Evolutionary conservation across 1,140 invertebrate species (phyloP).

Genomic region (Ptiloglossa arizonensis): DNA sequence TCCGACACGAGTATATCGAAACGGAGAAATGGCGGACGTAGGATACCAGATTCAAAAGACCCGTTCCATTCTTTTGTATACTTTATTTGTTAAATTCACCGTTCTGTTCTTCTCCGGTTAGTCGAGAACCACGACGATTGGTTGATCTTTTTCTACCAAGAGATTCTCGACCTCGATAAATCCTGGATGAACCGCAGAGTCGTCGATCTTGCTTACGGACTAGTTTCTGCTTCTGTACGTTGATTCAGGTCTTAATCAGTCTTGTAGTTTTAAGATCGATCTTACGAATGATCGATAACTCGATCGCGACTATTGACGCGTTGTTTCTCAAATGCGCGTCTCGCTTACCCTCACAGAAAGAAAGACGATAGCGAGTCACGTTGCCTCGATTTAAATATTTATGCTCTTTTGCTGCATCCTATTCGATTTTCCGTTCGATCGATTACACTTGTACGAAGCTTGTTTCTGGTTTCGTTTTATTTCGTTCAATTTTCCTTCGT

Average conservation of each 20-base stretch:
- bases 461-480: no score
- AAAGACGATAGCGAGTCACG: no score
- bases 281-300: constrained; percentile 27
- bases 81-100: constrained; percentile 63
- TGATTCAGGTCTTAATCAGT: constrained; percentile 14
- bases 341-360: no score
- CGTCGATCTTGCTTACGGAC: constrained; percentile 34
- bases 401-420: no score
- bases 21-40: constrained; percentile 20
- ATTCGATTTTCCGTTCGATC: no score
- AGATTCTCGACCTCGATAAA: constrained; percentile 43
- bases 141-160: constrained; percentile 31
- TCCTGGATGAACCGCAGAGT: constrained; percentile 21
- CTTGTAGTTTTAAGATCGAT: not conserved
- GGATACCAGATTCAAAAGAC: constrained; percentile 32
- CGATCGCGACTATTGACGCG: constrained; percentile 15
- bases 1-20: constrained; percentile 38
- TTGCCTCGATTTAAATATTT: no score
- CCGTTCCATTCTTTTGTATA: constrained; percentile 52
- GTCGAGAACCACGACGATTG: constrained; percentile 34
- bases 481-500: no score
- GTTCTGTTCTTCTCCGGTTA: constrained; percentile 28
- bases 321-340: no score
- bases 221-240: constrained; percentile 6
- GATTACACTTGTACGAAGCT: no score